Evolutionary conservation across 2,888 invertebrate species (phyloP), one percentile per base, ranked within the genome.

Genomic region (Ennomos fuscantarius): DNA sequence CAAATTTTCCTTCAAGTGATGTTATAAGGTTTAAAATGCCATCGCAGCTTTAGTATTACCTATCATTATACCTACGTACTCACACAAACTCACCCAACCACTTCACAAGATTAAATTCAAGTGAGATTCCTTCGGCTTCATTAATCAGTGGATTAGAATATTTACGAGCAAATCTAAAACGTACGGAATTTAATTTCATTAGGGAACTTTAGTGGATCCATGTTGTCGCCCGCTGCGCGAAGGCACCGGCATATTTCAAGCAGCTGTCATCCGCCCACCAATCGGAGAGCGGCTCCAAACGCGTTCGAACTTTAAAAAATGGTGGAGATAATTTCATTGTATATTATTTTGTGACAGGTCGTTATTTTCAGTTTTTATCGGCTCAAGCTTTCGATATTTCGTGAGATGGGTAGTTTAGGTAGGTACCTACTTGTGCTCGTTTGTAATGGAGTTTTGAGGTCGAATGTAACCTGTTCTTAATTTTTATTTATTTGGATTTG

Each of bases 101-200:
- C 77, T 78, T 67, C 60, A 72, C 65, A 65, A 76, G 78, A 81
- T 79, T 76, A 78, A 78, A 73, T 74, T 73, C 71, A 75, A 76
- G 74, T 57, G 66, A 82, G 77, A 79, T 76, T 76, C 74, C 75
- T 69, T 70, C 68, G 68, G 77, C 79, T 86, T 89, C 87, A 86
- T 90, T 89, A 90, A 89, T 91, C 91, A 89, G 87, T 79, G 87
- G 90, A 91, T 90, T 90, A 89, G 89, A 83, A 85, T 90, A 91
- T 92, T 92, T 91, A 92, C 87, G 92, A 89, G 83, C 86, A 81
- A 87, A 84, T 83, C 85, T 72, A 84, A 89, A 89, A 90, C 81
- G 89, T 89, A 87, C 83, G 90, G 91, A 92, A 91, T 92, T 91
- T 91, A 91, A 92, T 92, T 91, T 91, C 91, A 89, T 91, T 92